Evolutionary conservation across 2,797 vertebrate genomes (phyloP).

Genomic region (Rhyacichthys aspro): DNA sequence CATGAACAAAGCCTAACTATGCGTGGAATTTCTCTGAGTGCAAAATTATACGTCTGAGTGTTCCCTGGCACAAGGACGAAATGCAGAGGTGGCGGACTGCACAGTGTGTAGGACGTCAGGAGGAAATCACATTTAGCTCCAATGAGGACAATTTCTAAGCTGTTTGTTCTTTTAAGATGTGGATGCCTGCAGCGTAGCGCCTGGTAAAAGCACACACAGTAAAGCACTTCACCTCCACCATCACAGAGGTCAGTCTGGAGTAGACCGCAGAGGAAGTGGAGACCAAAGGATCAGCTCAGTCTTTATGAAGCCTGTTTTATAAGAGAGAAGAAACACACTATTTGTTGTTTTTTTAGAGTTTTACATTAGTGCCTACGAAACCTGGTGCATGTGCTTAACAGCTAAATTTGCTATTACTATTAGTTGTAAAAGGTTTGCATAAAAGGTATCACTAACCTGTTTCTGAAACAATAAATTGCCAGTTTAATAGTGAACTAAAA

Average conservation of each 20-base stretch:
- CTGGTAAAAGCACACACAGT: constrained; percentile 26
- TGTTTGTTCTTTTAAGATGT: constrained; percentile 41
- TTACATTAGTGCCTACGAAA: no score
- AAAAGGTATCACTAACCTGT: no score
- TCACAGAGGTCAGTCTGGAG: constrained; percentile 4
- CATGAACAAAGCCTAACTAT: constrained; percentile 36
- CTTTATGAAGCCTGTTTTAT: background rate
- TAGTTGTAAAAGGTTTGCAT: no score
- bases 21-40: constrained; percentile 17
- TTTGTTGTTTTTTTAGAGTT: no score
- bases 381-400: no score
- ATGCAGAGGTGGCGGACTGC: constrained; percentile 26
- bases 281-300: background rate
- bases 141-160: constrained; percentile 37
- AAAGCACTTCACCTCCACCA: constrained; percentile 19
- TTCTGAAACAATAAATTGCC: no score
- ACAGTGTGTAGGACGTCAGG: constrained; percentile 27
- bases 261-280: background rate
- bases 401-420: no score
- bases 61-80: constrained; percentile 19
- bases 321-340: no score
- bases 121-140: constrained; percentile 43
- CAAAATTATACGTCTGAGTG: constrained; percentile 17
- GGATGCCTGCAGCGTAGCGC: constrained; percentile 5
- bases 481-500: no score